Evolutionary conservation across 2,888 invertebrate species (phyloP).

Genomic region (Drosophila testacea): DNA sequence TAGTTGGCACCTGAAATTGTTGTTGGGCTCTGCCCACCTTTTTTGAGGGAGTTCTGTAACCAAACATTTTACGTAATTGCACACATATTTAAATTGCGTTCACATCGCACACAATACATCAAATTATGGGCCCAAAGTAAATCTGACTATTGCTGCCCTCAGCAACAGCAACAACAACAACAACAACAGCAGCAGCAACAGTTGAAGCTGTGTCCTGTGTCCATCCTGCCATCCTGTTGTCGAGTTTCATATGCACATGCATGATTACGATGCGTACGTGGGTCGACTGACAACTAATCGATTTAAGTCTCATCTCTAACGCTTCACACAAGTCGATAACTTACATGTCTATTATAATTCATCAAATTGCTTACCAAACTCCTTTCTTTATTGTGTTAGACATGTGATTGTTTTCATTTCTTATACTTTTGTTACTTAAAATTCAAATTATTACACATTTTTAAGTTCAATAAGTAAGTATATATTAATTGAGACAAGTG

Average conservation of each 20-base stretch:
- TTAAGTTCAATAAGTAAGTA: too few species aligned
- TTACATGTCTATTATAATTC: not conserved
- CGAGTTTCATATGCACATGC: constrained; percentile 28
- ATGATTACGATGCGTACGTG: constrained; percentile 22
- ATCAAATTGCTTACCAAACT: not conserved
- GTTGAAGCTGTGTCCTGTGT: constrained; percentile 7
- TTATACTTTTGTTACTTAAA: too few species aligned
- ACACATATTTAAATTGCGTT: constrained; percentile 75
- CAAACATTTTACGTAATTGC: constrained; percentile 78
- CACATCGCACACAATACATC: constrained; percentile 64
- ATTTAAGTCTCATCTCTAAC: not conserved
- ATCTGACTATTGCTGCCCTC: constrained; percentile 39
- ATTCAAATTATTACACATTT: too few species aligned
- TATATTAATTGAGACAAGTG: too few species aligned
- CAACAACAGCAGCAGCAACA: constrained; percentile 14
- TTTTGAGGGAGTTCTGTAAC: constrained; percentile 15
- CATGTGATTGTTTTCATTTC: not conserved
- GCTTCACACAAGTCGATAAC: not conserved
- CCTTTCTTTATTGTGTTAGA: not conserved
- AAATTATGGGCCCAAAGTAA: constrained; percentile 68
- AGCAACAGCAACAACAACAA: constrained; percentile 6
- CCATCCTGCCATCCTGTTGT: constrained; percentile 19
- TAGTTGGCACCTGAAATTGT: constrained; percentile 72
- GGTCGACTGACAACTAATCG: constrained; percentile 25
- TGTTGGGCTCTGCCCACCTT: constrained; percentile 25